These are phyloP conservation scores for Riparia riparia DNA, from an alignment of 2,113 vertebrate species.

Conservation along the genomic window DNA sequence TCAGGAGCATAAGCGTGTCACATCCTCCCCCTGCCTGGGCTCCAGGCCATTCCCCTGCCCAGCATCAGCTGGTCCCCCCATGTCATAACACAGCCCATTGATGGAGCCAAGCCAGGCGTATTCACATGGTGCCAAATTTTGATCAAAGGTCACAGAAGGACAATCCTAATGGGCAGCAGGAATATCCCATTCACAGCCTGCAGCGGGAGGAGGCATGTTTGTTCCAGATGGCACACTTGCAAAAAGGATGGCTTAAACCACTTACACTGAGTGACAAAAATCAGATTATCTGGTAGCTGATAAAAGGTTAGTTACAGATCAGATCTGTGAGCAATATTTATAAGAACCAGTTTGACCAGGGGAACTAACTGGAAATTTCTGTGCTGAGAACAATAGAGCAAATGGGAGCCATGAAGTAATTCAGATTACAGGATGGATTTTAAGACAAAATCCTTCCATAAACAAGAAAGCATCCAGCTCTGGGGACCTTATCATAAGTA, in stretches of 20 bases:
- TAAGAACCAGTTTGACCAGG: background rate
- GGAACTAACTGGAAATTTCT: background rate
- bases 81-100: rapidly evolving
- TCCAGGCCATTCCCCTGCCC: background rate
- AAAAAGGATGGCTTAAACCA: slow-evolving; percentile 4
- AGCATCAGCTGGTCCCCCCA: background rate
- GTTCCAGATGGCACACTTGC: background rate
- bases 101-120: background rate
- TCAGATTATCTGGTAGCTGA: background rate
- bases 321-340: background rate
- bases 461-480: background rate
- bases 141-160: background rate
- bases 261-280: slow-evolving; percentile 1
- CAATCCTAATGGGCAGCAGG: background rate
- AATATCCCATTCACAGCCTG: background rate
- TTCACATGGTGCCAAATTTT: background rate
- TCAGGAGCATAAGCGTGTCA: background rate
- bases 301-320: background rate
- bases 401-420: background rate
- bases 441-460: background rate
- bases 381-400: background rate
- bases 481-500: background rate
- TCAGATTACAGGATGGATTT: background rate
- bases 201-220: background rate
- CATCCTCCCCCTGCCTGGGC: background rate